Evolutionary conservation across 2,888 invertebrate species (phyloP).

Genomic region (Leptopterna dolabrata): DNA sequence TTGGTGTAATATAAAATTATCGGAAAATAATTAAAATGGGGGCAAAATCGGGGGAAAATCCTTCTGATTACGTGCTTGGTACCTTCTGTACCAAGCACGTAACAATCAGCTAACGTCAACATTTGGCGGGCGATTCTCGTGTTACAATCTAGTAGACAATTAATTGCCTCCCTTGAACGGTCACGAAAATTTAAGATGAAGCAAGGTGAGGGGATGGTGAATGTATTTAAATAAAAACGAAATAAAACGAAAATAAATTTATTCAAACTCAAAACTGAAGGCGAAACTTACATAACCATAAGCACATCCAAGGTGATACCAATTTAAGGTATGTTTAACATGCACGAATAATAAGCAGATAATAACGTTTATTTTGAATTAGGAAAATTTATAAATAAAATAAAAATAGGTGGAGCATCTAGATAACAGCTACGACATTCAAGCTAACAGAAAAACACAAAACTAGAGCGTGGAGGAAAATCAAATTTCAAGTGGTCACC

Average conservation of each 20-base stretch:
- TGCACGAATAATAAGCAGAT: slow-evolving; percentile 16
- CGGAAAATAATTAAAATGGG: too few relatives aligned
- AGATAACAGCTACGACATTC: slow-evolving; percentile 37
- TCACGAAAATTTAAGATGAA: background rate
- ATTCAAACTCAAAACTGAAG: slow-evolving; percentile 9
- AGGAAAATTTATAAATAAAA: background rate
- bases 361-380: slow-evolving; percentile 9
- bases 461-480: slow-evolving; percentile 11
- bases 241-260: slow-evolving; percentile 13
- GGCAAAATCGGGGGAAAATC: too few relatives aligned
- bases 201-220: background rate
- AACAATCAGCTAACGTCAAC: too few relatives aligned
- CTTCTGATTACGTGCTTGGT: too few relatives aligned
- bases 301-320: slow-evolving; percentile 14
- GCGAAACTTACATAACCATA: slow-evolving; percentile 17
- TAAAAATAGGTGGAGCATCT: background rate
- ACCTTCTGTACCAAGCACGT: too few relatives aligned
- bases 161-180: background rate
- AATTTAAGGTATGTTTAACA: slow-evolving; percentile 5
- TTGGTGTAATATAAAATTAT: too few relatives aligned
- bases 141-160: background rate
- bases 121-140: too few relatives aligned
- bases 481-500: slow-evolving; percentile 71
- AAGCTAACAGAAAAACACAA: slow-evolving; percentile 26
- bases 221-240: background rate